Evolutionary conservation across 2,888 invertebrate species (phyloP), one percentile per base, ranked within the genome.

Genomic region (Pachycephus smyrnensis): DNA sequence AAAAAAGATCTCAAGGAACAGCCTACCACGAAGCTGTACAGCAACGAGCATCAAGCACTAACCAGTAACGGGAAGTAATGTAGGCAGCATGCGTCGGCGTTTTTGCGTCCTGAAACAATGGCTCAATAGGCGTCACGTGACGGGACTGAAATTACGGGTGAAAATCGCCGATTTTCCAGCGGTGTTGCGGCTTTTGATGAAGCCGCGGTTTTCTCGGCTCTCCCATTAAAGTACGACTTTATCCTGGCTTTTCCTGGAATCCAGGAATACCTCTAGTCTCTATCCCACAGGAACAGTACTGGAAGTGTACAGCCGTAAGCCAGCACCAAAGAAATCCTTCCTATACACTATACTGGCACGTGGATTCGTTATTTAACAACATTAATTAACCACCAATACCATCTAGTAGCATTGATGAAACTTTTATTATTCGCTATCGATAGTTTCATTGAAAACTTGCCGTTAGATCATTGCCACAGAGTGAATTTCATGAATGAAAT

Each of bases 131-230:
- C 37, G 73, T 40, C 74, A 75, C 40, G 68, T 79, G 71, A 71
- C 71, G 71, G 71, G 32, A 71, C 32, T 71, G 71, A 71, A 71
- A 71, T 71, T 71, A 71, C 71, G 30, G 71, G 77, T 73, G 79
- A 80, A 82, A 83, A 84, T 85, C 78, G 80, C 79, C 81, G 80
- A 84, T 86, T 85, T 85, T 83, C 82, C 82, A 82, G 80, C 75
- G 75, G 68, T 23, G 33, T 75, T 73, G 37, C 69, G 69, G 74
- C 77, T 37, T 77, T 77, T 75, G 75, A 77, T 35, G 40, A 69
- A 69, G 69, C 77, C 77, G 77, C 75, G 73, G 36, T 55, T 40
- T 37, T 71, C 31, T 71, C 32, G 31, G 33, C 23, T 31, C 32
- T 71, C 15, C 71, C 71, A 33, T 32, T 71, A 33, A 33, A 33